phyloP scores from a whole-genome alignment of 2,113 vertebrate species.

The Sceloporus undulatus region DNA sequence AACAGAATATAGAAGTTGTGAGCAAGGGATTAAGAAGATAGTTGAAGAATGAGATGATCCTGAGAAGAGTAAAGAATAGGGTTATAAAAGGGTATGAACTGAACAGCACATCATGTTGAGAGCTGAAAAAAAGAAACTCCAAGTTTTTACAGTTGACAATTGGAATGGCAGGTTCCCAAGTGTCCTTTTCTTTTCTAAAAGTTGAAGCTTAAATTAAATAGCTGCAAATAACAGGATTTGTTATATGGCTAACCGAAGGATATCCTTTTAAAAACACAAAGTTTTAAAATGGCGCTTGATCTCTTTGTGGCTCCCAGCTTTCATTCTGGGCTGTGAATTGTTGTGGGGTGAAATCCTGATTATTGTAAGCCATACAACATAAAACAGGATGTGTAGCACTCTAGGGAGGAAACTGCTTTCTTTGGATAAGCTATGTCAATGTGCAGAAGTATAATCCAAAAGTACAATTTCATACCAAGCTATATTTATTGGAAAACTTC shows the following conservation, averaged over 20 bases:
- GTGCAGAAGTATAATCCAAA: background rate
- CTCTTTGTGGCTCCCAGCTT: slow-evolving; percentile 20
- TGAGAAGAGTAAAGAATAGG: slow-evolving; percentile 8
- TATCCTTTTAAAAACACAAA: background rate
- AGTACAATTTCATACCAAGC: background rate
- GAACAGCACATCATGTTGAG: slow-evolving; percentile 19
- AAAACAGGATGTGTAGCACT: accelerated
- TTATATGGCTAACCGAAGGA: background rate
- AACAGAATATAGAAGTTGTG: background rate
- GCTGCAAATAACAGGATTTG: background rate
- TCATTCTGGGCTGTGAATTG: background rate
- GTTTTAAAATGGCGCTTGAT: background rate
- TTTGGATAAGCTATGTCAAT: background rate
- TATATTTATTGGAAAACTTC: background rate
- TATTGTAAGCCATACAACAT: background rate
- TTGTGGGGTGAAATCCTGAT: slow-evolving; percentile 4
- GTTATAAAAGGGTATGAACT: slow-evolving; percentile 1
- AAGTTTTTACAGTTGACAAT: slow-evolving; percentile 36
- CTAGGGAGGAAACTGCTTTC: background rate
- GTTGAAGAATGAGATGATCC: slow-evolving; percentile 22
- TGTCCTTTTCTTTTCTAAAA: slow-evolving; percentile 11
- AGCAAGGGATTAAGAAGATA: background rate
- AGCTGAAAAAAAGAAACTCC: slow-evolving; percentile 34
- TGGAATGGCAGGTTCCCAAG: background rate
- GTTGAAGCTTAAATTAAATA: background rate